These are phyloP conservation scores for Tribolium castaneum DNA, from an alignment of 1,140 invertebrate species.

Conservation along the genomic window DNA sequence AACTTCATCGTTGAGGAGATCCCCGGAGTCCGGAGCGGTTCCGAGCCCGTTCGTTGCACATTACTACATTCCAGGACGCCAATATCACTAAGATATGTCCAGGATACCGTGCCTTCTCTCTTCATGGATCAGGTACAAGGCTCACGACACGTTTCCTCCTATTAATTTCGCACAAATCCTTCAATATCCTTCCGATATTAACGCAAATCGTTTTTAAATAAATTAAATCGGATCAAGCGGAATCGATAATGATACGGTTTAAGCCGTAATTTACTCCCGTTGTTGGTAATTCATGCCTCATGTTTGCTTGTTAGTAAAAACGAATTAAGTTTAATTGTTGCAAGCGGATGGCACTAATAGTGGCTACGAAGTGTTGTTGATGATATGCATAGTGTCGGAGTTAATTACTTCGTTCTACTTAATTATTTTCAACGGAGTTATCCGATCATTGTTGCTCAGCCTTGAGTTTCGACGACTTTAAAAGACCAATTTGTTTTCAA, in stretches of 20 bases:
- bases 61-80: slow-evolving; percentile 60
- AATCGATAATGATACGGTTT: slow-evolving; percentile 16
- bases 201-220: slow-evolving; percentile 25
- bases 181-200: slow-evolving; percentile 26
- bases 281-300: slow-evolving; percentile 16
- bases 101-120: slow-evolving; percentile 34
- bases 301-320: slow-evolving; percentile 3
- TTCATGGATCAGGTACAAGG: slow-evolving; percentile 35
- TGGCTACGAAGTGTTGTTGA: slow-evolving; percentile 5
- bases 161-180: slow-evolving; percentile 36
- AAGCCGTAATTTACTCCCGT: slow-evolving; percentile 4
- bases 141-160: slow-evolving; percentile 34
- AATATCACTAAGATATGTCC: slow-evolving; percentile 56
- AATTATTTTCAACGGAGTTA: slow-evolving; percentile 2
- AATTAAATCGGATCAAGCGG: neutral
- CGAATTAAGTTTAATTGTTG: slow-evolving; percentile 34
- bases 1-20: slow-evolving; percentile 50
- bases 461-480: slow-evolving; percentile 2
- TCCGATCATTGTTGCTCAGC: slow-evolving; percentile 1
- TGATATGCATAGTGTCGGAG: slow-evolving; percentile 18
- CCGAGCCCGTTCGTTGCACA: slow-evolving; percentile 52
- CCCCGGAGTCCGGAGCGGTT: slow-evolving; percentile 29
- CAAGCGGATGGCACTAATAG: slow-evolving; percentile 19
- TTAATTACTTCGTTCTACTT: slow-evolving; percentile 9
- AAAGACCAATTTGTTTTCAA: neutral